phyloP scores from a whole-genome alignment of 2,113 vertebrate species.

The Gallinago paraguaiae region DNA sequence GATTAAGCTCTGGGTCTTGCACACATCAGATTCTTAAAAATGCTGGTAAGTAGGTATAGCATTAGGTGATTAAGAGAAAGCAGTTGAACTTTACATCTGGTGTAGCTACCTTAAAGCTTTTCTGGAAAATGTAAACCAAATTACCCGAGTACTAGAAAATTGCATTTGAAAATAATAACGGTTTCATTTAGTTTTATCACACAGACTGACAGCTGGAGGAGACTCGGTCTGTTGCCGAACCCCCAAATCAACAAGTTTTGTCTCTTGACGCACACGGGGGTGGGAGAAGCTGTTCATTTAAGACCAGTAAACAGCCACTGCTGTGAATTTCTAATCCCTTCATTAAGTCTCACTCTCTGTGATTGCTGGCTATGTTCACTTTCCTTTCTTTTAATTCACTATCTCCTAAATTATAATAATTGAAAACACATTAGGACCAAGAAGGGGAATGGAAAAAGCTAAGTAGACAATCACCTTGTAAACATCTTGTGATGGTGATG shows the following conservation, averaged over 20 bases:
- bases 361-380: background rate
- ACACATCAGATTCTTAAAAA: slow-evolving; percentile 13
- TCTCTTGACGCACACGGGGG: background rate
- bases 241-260: slow-evolving; percentile 52
- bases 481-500: slow-evolving; percentile 73
- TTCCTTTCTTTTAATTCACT: slow-evolving; percentile 54
- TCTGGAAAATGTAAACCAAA: slow-evolving; percentile 53
- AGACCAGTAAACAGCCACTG: slow-evolving; percentile 13
- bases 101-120: slow-evolving; percentile 11
- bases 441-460: slow-evolving; percentile 25
- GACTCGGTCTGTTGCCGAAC: background rate
- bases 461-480: slow-evolving; percentile 73
- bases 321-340: slow-evolving; percentile 40
- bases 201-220: slow-evolving; percentile 35
- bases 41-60: background rate
- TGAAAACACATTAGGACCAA: slow-evolving; percentile 59
- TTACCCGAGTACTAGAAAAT: slow-evolving; percentile 14
- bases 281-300: slow-evolving; percentile 24
- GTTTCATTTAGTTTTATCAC: slow-evolving; percentile 20
- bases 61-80: background rate
- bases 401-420: slow-evolving; percentile 65
- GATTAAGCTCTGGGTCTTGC: background rate
- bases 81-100: slow-evolving; percentile 26
- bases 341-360: background rate
- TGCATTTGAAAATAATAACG: background rate